These are phyloP conservation scores for Drosophila busckii DNA, from an alignment of 1,140 invertebrate genomes.

Conservation along the genomic window DNA sequence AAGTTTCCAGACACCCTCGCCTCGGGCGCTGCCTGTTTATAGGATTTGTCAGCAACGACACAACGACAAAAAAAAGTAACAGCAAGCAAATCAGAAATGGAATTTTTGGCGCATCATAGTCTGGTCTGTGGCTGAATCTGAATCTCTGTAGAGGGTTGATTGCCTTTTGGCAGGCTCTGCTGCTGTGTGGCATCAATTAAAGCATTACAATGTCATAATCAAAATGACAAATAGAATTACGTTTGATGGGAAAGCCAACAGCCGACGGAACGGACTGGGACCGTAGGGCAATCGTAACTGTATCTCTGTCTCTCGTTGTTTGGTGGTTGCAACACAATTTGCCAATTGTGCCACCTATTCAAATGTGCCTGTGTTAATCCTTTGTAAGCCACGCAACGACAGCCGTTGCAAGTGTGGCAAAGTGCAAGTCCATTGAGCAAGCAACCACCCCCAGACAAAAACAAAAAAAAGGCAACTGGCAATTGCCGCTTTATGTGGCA, in stretches of 20 bases:
- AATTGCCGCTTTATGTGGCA: too few relatives aligned
- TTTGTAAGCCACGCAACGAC: constrained; percentile 54
- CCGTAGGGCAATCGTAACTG: too few relatives aligned
- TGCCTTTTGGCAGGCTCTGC: constrained; percentile 57
- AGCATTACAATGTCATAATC: constrained; percentile 79
- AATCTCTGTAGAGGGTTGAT: constrained; percentile 52
- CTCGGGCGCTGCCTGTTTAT: constrained; percentile 62
- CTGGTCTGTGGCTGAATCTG: constrained; percentile 47
- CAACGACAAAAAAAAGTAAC: constrained; percentile 14
- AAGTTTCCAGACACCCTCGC: constrained; percentile 49
- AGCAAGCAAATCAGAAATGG: constrained; percentile 12
- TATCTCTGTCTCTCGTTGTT: constrained; percentile 13
- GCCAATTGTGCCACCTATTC: constrained; percentile 67
- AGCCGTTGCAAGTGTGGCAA: constrained; percentile 29
- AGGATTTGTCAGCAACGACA: constrained; percentile 58
- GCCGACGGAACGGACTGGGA: constrained; percentile 40
- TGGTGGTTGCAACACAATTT: constrained; percentile 59
- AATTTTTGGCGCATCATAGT: constrained; percentile 50
- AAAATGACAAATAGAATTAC: constrained; percentile 79
- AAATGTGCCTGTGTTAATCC: constrained; percentile 57
- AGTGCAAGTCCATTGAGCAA: constrained; percentile 27
- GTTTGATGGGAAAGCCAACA: constrained; percentile 73
- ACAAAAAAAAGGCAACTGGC: too few relatives aligned
- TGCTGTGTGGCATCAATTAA: constrained; percentile 74
- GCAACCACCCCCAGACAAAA: constrained; percentile 19